A percentile compares a stretch with the other conserved stretches of the same genome.
These are phyloP conservation scores for Xanthia togata DNA, from an alignment of 2,888 invertebrate species.

Conservation along the genomic window DNA sequence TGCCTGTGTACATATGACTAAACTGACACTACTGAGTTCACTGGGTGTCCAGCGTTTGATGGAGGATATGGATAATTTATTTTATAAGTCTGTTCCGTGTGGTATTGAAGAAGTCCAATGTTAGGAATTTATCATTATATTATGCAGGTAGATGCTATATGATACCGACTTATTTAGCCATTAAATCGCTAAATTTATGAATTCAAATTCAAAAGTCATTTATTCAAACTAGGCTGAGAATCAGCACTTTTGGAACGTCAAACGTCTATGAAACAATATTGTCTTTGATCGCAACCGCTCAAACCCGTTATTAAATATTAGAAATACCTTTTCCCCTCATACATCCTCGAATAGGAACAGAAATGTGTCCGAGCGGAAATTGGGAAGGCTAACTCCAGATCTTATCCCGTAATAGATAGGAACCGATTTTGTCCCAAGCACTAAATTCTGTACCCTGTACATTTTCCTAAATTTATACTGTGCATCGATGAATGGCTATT, in stretches of 20 bases:
- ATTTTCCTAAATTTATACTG: conserved; percentile 19
- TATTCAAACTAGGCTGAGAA: too few relatives aligned
- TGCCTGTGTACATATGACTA: too few relatives aligned
- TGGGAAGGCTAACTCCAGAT: conserved; percentile 53
- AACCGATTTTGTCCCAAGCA: conserved; percentile 45
- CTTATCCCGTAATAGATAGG: conserved; percentile 54
- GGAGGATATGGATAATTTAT: too few relatives aligned
- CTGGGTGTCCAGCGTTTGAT: too few relatives aligned
- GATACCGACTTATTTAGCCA: neutral
- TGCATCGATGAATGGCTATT: neutral
- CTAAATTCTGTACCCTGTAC: conserved; percentile 34
- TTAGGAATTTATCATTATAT: too few relatives aligned
- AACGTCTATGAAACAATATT: conserved; percentile 20
- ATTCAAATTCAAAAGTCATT: too few relatives aligned
- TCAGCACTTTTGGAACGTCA: too few relatives aligned
- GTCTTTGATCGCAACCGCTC: neutral
- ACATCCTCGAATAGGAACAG: conserved; percentile 42
- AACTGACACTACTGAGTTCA: too few relatives aligned
- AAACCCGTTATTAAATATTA: conserved; percentile 24
- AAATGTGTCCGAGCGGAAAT: conserved; percentile 53
- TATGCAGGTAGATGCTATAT: too few relatives aligned
- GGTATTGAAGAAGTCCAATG: too few relatives aligned
- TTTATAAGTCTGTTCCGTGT: too few relatives aligned
- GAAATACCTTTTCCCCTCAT: conserved; percentile 29
- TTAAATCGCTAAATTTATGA: neutral